Conservation (phyloP, 2,113 vertebrate species). For the Ictalurus punctatus region DNA sequence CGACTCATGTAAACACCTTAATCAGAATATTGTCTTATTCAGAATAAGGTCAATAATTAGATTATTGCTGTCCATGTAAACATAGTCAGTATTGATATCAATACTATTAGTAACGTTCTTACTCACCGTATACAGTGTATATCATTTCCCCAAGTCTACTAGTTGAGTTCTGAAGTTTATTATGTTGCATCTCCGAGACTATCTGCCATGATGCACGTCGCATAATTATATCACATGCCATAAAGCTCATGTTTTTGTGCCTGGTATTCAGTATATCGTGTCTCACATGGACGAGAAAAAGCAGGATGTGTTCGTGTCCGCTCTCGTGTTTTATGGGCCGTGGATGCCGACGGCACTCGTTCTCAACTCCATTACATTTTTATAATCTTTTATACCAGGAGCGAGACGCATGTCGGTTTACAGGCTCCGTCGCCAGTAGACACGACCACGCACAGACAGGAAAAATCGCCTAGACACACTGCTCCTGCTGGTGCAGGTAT, state of each 20-base stretch:
- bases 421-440: conserved; percentile 28
- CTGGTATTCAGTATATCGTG: neutral
- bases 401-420: conserved; percentile 14
- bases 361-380: conserved; percentile 42
- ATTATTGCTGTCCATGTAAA: too few relatives aligned
- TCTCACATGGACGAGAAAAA: neutral
- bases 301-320: conserved; percentile 10
- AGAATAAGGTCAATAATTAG: too few relatives aligned
- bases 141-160: neutral
- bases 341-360: conserved; percentile 37
- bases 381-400: conserved; percentile 36
- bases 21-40: too few relatives aligned
- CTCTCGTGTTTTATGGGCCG: conserved; percentile 34
- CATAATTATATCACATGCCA: neutral
- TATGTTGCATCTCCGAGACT: neutral
- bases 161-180: neutral
- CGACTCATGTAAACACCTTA: too few relatives aligned
- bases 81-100: neutral
- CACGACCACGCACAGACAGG: conserved; percentile 25
- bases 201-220: neutral
- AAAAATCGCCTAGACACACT: conserved; percentile 26
- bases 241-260: neutral
- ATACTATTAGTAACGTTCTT: neutral
- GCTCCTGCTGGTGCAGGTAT: conserved; percentile 35
- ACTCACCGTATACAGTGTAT: neutral